These are phyloP conservation scores for Lasioglossum baleicum DNA, from an alignment of 1,140 invertebrate genomes.

Conservation along the genomic window DNA sequence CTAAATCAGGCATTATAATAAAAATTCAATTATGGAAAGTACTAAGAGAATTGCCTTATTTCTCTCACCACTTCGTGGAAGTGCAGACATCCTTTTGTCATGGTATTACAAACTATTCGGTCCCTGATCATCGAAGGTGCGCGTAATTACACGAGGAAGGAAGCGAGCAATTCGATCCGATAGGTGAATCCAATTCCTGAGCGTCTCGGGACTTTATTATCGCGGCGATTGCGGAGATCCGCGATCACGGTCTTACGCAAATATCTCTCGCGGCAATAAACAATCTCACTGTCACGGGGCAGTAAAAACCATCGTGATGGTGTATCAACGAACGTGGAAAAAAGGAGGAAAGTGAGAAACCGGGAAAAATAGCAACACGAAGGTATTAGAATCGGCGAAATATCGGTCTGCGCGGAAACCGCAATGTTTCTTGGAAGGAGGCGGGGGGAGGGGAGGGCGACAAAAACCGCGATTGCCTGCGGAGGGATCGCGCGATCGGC, in stretches of 20 bases:
- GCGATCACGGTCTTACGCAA: slow-evolving; percentile 1
- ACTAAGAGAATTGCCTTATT: neutral
- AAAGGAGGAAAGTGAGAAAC: too few relatives aligned
- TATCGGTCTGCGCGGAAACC: slow-evolving; percentile 17
- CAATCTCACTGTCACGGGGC: neutral
- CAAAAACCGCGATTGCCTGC: slow-evolving; percentile 5
- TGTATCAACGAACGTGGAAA: neutral
- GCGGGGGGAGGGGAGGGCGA: neutral
- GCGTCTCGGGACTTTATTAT: neutral
- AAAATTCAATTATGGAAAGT: too few relatives aligned
- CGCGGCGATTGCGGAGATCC: slow-evolving; percentile 18
- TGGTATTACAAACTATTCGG: neutral
- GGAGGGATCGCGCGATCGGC: slow-evolving; percentile 20
- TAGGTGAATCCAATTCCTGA: neutral
- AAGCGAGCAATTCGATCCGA: neutral
- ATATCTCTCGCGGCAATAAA: slow-evolving; percentile 2
- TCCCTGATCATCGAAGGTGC: neutral
- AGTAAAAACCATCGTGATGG: neutral
- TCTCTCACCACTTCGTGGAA: neutral
- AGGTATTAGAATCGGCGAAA: slow-evolving; percentile 24
- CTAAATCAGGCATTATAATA: too few relatives aligned
- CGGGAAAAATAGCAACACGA: neutral
- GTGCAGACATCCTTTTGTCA: neutral
- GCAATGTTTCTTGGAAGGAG: neutral
- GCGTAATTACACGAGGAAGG: neutral